A percentile compares a stretch with the other conserved stretches of the same genome.
Evolutionary conservation across 2,113 vertebrate species (phyloP).

Genomic region (Psittacula cyanocephala): DNA sequence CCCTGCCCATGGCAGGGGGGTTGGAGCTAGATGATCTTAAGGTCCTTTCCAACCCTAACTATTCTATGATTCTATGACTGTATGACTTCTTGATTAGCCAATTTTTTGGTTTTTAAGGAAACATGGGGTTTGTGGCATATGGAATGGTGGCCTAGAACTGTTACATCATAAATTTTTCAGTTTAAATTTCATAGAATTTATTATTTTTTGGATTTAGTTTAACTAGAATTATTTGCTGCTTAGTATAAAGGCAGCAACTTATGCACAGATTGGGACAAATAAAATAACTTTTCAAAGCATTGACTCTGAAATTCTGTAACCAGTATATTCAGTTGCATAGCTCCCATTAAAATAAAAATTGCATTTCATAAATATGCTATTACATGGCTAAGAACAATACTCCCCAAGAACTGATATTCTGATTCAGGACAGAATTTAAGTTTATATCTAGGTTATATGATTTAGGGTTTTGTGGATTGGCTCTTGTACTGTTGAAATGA

Average conservation of each 20-base stretch:
- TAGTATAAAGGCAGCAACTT: neutral
- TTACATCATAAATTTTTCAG: neutral
- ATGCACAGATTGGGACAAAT: neutral
- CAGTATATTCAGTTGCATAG: neutral
- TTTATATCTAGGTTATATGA: neutral
- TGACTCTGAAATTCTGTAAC: neutral
- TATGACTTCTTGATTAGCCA: neutral
- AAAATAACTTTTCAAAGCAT: neutral
- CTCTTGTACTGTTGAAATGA: neutral
- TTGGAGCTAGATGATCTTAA: too few species aligned
- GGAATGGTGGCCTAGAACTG: neutral
- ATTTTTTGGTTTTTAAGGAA: neutral
- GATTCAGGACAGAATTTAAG: neutral
- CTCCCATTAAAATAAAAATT: neutral
- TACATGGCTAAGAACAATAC: neutral
- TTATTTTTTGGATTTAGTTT: neutral
- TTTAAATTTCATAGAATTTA: neutral
- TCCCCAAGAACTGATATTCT: neutral
- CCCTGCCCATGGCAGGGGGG: too few species aligned
- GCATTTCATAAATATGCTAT: neutral
- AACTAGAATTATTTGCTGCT: neutral
- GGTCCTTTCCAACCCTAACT: too few species aligned
- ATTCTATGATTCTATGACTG: too few species aligned
- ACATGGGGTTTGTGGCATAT: neutral
- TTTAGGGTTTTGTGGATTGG: neutral